phyloP scores from a whole-genome alignment of 2,113 vertebrate genomes.

The Misgurnus mizolepis region DNA sequence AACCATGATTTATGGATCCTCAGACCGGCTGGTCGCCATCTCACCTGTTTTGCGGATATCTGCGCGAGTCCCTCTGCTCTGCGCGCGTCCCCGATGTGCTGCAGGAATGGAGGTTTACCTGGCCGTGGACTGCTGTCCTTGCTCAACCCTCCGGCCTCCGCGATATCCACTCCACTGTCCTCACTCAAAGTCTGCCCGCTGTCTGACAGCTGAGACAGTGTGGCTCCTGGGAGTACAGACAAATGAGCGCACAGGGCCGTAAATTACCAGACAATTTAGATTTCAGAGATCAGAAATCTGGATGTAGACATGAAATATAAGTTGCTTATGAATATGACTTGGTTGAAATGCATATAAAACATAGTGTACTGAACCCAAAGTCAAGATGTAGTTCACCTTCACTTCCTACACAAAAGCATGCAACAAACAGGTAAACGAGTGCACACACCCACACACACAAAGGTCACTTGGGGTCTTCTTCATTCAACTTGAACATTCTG shows the following conservation, averaged over 20 bases:
- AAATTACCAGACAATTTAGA: conserved; percentile 8
- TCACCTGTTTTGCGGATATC: conserved; percentile 78
- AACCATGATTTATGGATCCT: background rate
- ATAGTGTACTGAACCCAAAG: background rate
- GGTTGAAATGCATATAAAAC: conserved; percentile 4
- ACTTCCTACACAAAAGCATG: conserved; percentile 19
- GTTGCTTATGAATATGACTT: conserved; percentile 7
- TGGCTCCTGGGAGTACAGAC: conserved; percentile 75
- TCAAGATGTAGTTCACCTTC: background rate
- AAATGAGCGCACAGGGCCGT: conserved; percentile 26
- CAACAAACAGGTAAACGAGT: conserved; percentile 27
- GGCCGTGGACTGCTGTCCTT: conserved; percentile 79
- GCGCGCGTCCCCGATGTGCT: conserved; percentile 60
- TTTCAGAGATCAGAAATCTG: background rate
- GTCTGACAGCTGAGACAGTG: conserved; percentile 92
- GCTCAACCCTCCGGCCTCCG: conserved; percentile 79
- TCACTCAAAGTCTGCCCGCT: conserved; percentile 96
- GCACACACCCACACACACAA: conserved; percentile 4
- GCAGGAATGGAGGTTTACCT: conserved; percentile 69
- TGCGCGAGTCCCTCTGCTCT: conserved; percentile 53
- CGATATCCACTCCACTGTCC: conserved; percentile 95
- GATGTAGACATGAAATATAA: conserved; percentile 22
- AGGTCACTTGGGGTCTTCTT: too few relatives aligned
- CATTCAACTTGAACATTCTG: background rate
- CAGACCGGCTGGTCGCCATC: conserved; percentile 22